phyloP scores from a whole-genome alignment of 1,140 invertebrate species.

The Trichonephila inaurata region DNA sequence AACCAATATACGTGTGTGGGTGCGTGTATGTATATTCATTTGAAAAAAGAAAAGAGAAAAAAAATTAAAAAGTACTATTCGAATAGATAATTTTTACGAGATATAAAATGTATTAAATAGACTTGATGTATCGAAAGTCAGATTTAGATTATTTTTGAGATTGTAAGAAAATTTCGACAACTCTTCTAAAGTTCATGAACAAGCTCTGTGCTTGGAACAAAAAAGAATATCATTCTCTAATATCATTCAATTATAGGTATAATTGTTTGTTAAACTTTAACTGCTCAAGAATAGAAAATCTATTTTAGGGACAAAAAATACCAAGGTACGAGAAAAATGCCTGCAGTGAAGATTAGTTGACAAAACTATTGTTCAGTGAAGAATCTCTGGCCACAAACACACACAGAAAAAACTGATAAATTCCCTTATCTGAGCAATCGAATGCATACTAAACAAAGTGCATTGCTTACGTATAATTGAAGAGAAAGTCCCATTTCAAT shows the following conservation, averaged over 20 bases:
- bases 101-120: too few species aligned
- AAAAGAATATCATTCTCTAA: too few species aligned
- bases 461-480: slow-evolving; percentile 7
- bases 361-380: neutral
- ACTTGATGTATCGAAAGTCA: too few species aligned
- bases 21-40: too few species aligned
- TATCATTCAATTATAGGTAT: neutral
- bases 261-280: neutral
- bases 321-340: neutral
- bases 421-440: neutral
- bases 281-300: neutral
- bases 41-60: too few species aligned
- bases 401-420: neutral
- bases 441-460: neutral
- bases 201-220: too few species aligned
- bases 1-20: too few species aligned
- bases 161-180: too few species aligned
- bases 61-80: too few species aligned
- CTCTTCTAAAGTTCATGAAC: too few species aligned
- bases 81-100: too few species aligned
- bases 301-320: neutral
- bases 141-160: too few species aligned
- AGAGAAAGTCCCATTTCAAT: slow-evolving; percentile 19
- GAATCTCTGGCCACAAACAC: neutral
- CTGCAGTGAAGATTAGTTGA: neutral